A percentile compares a stretch with the other conserved stretches of the same genome.
Evolutionary conservation across 2,888 invertebrate species (phyloP).

Genomic region (Heliconius hortense): DNA sequence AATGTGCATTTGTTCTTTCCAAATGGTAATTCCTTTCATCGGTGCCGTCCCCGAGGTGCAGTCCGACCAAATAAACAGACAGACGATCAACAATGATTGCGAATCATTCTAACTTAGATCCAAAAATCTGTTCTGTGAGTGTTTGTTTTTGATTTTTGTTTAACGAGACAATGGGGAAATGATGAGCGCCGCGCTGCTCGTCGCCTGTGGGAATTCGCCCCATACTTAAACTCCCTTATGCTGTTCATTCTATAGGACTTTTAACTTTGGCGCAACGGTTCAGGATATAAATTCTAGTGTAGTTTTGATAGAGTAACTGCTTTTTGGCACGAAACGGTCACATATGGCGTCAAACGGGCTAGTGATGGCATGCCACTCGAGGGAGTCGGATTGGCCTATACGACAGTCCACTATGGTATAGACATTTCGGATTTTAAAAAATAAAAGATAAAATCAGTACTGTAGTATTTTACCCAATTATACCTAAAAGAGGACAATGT

Average conservation of each 20-base stretch:
- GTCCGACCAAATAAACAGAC: conserved; percentile 59
- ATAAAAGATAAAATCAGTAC: conserved; percentile 43
- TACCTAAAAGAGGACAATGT: conserved; percentile 2
- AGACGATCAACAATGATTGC: conserved; percentile 64
- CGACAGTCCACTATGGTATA: conserved; percentile 64
- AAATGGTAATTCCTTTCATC: conserved; percentile 51
- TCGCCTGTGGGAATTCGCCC: conserved; percentile 79
- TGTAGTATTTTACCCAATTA: background rate
- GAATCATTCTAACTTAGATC: conserved; percentile 74
- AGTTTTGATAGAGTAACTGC: conserved; percentile 50
- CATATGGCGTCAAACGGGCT: conserved; percentile 81
- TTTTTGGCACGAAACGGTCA: conserved; percentile 56
- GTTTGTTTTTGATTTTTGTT: conserved; percentile 83
- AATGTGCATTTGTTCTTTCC: conserved; percentile 30
- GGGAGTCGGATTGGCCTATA: conserved; percentile 76
- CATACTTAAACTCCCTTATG: conserved; percentile 62
- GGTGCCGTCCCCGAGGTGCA: conserved; percentile 63
- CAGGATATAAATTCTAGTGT: conserved; percentile 57
- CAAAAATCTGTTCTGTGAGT: conserved; percentile 74
- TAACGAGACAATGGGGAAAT: conserved; percentile 83
- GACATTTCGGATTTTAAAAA: conserved; percentile 58
- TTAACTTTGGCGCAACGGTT: conserved; percentile 54
- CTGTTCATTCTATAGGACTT: conserved; percentile 49
- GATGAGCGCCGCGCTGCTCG: conserved; percentile 77
- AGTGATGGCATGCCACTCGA: conserved; percentile 76